Conservation (phyloP, 2,113 vertebrate genomes). For the Oxyruncus cristatus region DNA sequence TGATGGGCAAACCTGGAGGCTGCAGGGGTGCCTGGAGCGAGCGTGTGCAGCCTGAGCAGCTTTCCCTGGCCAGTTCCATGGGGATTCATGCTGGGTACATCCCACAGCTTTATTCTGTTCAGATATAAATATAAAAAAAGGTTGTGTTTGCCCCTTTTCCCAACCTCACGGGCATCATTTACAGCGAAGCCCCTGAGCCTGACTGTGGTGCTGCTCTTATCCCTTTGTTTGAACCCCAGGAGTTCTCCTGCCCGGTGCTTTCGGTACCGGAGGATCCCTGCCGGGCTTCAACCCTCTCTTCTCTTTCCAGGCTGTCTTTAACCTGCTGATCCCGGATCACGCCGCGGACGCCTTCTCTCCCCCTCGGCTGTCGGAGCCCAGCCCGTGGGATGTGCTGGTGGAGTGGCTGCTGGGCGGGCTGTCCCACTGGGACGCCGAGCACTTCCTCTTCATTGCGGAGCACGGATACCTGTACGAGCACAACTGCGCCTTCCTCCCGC, state of each 20-base stretch:
- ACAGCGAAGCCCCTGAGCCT: background rate
- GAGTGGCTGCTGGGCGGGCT: conserved; percentile 88
- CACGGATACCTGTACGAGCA: conserved; percentile 92
- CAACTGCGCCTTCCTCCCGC: conserved; percentile 93
- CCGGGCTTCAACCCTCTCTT: background rate
- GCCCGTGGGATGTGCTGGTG: conserved; percentile 72
- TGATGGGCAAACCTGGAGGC: background rate
- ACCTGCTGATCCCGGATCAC: conserved; percentile 90
- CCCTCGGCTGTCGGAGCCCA: conserved; percentile 68
- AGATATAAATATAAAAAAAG: background rate
- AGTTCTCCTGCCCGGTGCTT: background rate
- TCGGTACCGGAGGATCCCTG: accelerated
- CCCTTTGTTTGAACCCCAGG: accelerated
- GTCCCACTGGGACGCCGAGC: conserved; percentile 91
- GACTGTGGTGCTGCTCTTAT: background rate
- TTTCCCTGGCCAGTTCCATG: background rate
- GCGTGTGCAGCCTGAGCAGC: background rate
- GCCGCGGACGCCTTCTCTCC: conserved; percentile 90
- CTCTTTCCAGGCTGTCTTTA: conserved; percentile 81
- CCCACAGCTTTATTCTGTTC: background rate
- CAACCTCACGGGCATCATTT: accelerated
- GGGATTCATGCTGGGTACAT: background rate
- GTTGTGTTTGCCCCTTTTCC: background rate
- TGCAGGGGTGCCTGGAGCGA: background rate
- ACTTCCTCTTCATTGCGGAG: conserved; percentile 96